Percentiles rank a stretch among this genome's conserved stretches.
Evolutionary conservation across 1,140 invertebrate genomes (phyloP).

Genomic region (Aphaenogaster floridana): DNA sequence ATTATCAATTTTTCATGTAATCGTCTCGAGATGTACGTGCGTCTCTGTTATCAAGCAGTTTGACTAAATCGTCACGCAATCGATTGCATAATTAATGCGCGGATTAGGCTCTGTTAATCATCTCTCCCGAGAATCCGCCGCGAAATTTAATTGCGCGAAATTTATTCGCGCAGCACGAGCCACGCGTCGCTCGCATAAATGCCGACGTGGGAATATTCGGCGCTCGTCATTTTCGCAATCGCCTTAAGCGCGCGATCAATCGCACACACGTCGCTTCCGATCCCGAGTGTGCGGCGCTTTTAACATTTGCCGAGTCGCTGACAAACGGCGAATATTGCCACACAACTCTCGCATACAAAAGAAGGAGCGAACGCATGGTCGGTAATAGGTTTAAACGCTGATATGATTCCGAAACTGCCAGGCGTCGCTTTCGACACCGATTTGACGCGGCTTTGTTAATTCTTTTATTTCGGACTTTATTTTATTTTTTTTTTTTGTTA

Average conservation of each 20-base stretch:
- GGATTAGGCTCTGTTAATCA: neutral
- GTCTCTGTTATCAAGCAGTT: neutral
- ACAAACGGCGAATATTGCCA: neutral
- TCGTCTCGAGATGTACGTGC: neutral
- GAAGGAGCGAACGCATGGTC: neutral
- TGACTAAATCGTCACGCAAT: neutral
- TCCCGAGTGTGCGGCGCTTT: neutral
- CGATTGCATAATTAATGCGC: slow-evolving; percentile 31
- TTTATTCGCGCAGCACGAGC: slow-evolving; percentile 11
- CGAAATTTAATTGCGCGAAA: slow-evolving; percentile 31
- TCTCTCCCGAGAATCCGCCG: neutral
- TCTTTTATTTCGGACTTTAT: neutral
- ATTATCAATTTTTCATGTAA: neutral
- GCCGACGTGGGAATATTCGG: slow-evolving; percentile 52
- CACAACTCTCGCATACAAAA: neutral
- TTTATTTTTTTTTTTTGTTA: neutral
- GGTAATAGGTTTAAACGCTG: neutral
- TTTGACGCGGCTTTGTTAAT: slow-evolving; percentile 4
- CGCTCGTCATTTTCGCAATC: slow-evolving; percentile 41
- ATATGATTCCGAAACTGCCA: neutral
- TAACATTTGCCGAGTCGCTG: neutral
- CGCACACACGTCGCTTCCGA: slow-evolving; percentile 28
- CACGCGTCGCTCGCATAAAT: slow-evolving; percentile 19
- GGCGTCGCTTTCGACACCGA: neutral
- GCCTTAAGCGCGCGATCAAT: slow-evolving; percentile 6